phyloP scores from a whole-genome alignment of 2,888 invertebrate genomes.

The Xylota segnis region DNA sequence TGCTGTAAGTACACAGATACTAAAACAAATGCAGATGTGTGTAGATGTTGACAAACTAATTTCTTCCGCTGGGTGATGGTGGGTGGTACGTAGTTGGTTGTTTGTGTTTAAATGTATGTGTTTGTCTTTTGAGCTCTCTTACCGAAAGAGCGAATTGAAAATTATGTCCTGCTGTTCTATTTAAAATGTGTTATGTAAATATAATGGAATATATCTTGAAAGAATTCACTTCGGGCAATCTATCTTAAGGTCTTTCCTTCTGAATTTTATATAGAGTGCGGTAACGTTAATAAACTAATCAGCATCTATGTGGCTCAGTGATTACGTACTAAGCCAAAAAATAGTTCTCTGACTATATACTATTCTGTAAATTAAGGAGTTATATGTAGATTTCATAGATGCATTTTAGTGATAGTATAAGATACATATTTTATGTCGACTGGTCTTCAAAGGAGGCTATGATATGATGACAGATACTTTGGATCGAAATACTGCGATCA shows the following conservation, averaged over 20 bases:
- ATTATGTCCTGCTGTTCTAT: constrained; percentile 38
- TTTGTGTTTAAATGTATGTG: not conserved
- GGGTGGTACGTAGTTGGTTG: constrained; percentile 9
- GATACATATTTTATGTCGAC: too few species aligned
- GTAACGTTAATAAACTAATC: too few species aligned
- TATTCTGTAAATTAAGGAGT: too few species aligned
- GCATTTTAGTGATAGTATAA: too few species aligned
- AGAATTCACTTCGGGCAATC: not conserved
- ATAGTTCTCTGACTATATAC: too few species aligned
- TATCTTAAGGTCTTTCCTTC: not conserved
- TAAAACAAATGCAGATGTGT: constrained; percentile 36
- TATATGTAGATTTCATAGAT: too few species aligned
- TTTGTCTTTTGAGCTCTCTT: constrained; percentile 20
- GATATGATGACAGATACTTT: too few species aligned
- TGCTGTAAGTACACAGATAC: constrained; percentile 90
- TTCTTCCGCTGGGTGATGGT: constrained; percentile 31
- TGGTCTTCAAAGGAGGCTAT: too few species aligned
- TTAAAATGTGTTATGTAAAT: constrained; percentile 15
- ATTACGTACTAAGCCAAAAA: too few species aligned
- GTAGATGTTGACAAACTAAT: constrained; percentile 34
- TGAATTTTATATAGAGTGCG: not conserved
- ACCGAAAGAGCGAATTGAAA: constrained; percentile 21
- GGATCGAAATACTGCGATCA: too few species aligned
- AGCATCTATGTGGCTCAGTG: too few species aligned
- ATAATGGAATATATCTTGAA: not conserved